These are phyloP conservation scores for Andricus curvator DNA, from an alignment of 2,888 invertebrate species.

Conservation along the genomic window DNA sequence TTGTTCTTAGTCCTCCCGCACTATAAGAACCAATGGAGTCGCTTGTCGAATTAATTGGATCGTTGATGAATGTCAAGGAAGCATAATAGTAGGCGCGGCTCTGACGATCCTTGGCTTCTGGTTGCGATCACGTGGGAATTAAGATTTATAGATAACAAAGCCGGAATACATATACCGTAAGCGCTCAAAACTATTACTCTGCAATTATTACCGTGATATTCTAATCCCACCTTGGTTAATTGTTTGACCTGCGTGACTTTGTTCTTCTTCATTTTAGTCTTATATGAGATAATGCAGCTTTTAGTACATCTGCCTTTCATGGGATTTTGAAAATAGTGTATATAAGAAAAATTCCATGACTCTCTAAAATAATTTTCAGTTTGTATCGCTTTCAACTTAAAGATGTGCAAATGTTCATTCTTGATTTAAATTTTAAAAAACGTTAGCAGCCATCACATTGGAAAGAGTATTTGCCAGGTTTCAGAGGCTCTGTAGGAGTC, in stretches of 20 bases:
- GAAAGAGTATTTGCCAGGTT: no score
- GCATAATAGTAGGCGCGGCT: background rate
- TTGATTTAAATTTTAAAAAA: no score
- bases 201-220: background rate
- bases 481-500: background rate
- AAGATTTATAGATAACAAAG: slow-evolving; percentile 1
- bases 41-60: slow-evolving; percentile 6
- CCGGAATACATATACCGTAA: background rate
- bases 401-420: no score
- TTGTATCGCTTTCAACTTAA: no score
- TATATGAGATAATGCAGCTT: background rate
- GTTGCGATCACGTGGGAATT: background rate
- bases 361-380: background rate
- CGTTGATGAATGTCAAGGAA: background rate
- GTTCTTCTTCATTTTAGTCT: background rate
- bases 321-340: background rate
- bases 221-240: background rate
- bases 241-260: background rate
- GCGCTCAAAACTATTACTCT: background rate
- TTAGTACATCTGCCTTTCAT: background rate
- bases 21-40: background rate
- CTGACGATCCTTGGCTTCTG: background rate
- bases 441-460: no score
- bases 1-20: background rate
- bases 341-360: no score